Percentiles rank a stretch among this genome's conserved stretches.
phyloP scores from a whole-genome alignment of 2,113 vertebrate genomes.

The Antennarius striatus region DNA sequence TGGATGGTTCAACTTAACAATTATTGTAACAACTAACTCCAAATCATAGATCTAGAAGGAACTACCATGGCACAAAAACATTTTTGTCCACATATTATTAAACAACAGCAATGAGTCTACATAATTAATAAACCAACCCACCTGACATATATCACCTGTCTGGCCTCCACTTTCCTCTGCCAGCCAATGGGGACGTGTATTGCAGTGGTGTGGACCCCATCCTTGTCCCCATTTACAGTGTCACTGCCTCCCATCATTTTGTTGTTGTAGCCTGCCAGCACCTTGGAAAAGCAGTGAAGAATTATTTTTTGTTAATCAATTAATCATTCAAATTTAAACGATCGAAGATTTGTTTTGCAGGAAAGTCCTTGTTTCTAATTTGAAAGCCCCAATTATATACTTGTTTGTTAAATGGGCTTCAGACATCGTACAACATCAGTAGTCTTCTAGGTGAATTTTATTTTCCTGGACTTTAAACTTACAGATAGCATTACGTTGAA shows the following conservation, averaged over 20 bases:
- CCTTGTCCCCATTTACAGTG: slow-evolving; percentile 86
- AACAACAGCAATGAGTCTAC: background rate
- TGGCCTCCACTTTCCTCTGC: slow-evolving; percentile 86
- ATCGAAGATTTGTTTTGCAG: background rate
- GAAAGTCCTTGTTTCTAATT: background rate
- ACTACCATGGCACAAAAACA: too few relatives aligned
- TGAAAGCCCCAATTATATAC: background rate
- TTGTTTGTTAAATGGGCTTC: too few relatives aligned
- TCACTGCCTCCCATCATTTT: slow-evolving; percentile 95
- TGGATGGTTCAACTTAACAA: too few relatives aligned
- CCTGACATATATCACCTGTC: slow-evolving; percentile 88
- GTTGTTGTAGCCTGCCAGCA: slow-evolving; percentile 83
- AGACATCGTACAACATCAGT: too few relatives aligned
- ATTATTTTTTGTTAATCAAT: background rate
- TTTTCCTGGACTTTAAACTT: too few relatives aligned
- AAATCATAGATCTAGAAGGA: too few relatives aligned
- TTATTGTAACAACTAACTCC: too few relatives aligned
- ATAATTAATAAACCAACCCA: slow-evolving; percentile 46
- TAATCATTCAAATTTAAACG: too few relatives aligned
- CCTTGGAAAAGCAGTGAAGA: slow-evolving; percentile 66
- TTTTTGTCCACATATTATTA: background rate
- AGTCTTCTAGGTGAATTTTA: too few relatives aligned
- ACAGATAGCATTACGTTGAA: too few relatives aligned
- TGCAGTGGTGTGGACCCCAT: slow-evolving; percentile 79
- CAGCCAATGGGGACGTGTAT: slow-evolving; percentile 88